Base-by-base conservation (phyloP, 1,140 invertebrate genomes). In the Heliconius hewitsoni region DNA sequence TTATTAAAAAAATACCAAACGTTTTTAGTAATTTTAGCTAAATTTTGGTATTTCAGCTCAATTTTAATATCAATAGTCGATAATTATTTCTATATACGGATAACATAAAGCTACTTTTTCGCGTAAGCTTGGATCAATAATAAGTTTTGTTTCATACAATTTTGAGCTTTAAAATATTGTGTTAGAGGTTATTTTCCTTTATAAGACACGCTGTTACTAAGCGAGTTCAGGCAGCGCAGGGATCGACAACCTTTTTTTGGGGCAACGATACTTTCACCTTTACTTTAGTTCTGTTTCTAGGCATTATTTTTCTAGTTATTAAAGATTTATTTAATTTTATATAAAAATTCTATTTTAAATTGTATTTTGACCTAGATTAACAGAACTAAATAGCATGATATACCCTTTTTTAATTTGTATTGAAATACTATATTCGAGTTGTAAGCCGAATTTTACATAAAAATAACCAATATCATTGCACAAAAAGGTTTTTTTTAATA, bases 161-260 rank as follows among this genome's bases (percentile, higher is more conserved):
- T 79, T 70, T 60, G 0, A 27, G 70, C 77, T 19, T 76, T 75
- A 77, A 8, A 11, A 0, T 1, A 3, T 3, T 11, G 2, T 8
- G 1, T 57, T 82, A 82, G 57, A n/a, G 76, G 77, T 78, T 18
- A 73, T 23, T 80, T 85, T 78, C 1, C 3, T 8, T 27, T 80
- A 46, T n/a, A 3, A 8, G 1, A 42, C 13, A 55, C 46, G 19
- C 57, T 93, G 92, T 94, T 94, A 87, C 92, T 86, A 94, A 90
- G 89, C 92, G 85, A 82, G 84, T 81, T 80, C 81, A 84, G 60
- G 23, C 60, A 30, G 60, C 23, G 60, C 60, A 66, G 89, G 87
- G 91, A 88, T 87, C 86, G 83, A 66, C 88, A 93, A 94, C 92
- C 91, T 94, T 92, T 92, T 94, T 89, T 85, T 91, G 85, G 91